These are phyloP conservation scores for Agrochola lota DNA, from an alignment of 2,888 invertebrate genomes.

Conservation along the genomic window DNA sequence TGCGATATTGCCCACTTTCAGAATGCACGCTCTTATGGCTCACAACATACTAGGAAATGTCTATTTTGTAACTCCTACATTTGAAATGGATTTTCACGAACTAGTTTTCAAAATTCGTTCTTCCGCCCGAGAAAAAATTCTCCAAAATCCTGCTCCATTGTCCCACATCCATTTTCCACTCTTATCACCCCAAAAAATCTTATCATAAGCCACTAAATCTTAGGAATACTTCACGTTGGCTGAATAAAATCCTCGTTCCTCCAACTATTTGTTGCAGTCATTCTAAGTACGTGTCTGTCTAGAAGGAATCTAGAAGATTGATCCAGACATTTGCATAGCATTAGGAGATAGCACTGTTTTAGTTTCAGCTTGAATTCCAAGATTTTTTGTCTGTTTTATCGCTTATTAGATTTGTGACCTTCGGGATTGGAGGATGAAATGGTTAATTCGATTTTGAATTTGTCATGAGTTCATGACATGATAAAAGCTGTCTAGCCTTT, in stretches of 20 bases:
- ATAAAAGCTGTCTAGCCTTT: neutral
- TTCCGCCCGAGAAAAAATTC: neutral
- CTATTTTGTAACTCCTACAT: neutral
- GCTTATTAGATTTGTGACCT: constrained; percentile 36
- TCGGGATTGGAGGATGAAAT: neutral
- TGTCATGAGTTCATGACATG: neutral
- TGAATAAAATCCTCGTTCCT: constrained; percentile 68
- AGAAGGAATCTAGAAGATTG: constrained; percentile 75
- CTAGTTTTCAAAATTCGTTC: neutral
- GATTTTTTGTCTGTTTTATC: constrained; percentile 37
- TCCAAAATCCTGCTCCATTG: neutral
- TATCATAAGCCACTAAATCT: constrained; percentile 60
- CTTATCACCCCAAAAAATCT: constrained; percentile 43
- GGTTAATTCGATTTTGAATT: neutral
- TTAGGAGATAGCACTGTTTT: constrained; percentile 65
- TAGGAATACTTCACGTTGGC: constrained; percentile 57
- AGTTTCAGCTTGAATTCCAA: constrained; percentile 52
- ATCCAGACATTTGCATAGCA: constrained; percentile 80
- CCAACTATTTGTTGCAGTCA: constrained; percentile 72
- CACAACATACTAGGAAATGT: neutral
- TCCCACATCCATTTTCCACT: constrained; percentile 17
- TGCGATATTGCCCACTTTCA: too few relatives aligned
- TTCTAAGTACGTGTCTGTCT: constrained; percentile 57
- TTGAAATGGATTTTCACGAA: neutral
- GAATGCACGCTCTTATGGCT: too few relatives aligned